Evolutionary conservation across 2,888 invertebrate species (phyloP).

Genomic region (Petrolisthes manimaculis): DNA sequence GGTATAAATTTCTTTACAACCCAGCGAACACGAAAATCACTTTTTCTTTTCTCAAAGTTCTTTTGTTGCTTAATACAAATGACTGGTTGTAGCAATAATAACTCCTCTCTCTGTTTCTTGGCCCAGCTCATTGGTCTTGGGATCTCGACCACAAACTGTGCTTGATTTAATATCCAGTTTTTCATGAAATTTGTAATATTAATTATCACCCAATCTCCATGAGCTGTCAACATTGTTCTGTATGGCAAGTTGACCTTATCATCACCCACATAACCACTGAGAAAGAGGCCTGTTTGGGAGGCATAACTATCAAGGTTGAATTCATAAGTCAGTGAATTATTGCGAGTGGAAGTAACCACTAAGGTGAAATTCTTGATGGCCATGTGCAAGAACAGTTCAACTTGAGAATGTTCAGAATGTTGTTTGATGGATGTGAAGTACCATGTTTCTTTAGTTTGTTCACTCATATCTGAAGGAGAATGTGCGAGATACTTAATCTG

Average conservation of each 20-base stretch:
- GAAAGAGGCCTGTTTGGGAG: not conserved
- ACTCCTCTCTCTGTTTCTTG: not conserved
- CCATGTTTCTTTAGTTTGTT: not conserved
- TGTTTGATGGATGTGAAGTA: constrained; percentile 1
- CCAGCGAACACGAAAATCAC: not conserved
- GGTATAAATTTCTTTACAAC: constrained; percentile 3
- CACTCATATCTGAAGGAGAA: not conserved
- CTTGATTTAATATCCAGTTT: constrained; percentile 6
- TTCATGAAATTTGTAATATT: constrained; percentile 15
- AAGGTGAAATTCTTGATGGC: not conserved
- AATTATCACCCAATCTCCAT: constrained; percentile 11
- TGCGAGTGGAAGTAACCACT: not conserved
- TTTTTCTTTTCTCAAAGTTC: not conserved
- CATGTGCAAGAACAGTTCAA: constrained; percentile 21
- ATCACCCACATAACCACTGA: not conserved
- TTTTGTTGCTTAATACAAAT: not conserved
- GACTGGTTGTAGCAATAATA: constrained; percentile 7
- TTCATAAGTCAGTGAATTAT: not conserved
- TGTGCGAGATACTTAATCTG: too few species aligned
- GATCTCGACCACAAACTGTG: constrained; percentile 1
- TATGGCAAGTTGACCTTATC: not conserved
- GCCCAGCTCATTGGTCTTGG: not conserved
- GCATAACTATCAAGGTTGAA: not conserved
- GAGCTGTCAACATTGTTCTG: not conserved
- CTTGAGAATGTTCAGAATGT: not conserved